Evolutionary conservation across 2,113 vertebrate genomes (phyloP).

Genomic region (Trichomycterus rosablanca): DNA sequence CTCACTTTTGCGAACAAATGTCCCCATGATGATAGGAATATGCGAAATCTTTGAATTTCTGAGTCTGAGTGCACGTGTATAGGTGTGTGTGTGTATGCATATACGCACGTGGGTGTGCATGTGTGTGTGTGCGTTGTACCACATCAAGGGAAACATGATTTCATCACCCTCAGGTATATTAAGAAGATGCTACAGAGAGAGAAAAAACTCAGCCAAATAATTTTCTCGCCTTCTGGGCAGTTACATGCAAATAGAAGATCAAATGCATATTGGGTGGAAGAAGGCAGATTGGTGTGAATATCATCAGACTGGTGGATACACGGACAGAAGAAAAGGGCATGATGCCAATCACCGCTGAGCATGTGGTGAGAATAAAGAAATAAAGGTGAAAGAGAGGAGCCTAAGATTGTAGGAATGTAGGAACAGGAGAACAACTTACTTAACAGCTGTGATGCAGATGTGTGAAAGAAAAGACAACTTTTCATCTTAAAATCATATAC

Average conservation of each 20-base stretch:
- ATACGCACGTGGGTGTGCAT: neutral
- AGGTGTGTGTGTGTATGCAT: slow-evolving; percentile 23
- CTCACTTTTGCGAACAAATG: too few species aligned
- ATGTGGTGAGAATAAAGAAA: slow-evolving; percentile 9
- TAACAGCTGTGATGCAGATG: neutral
- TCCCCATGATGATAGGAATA: neutral
- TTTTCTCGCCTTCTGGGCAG: slow-evolving; percentile 65
- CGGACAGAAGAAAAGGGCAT: slow-evolving; percentile 57
- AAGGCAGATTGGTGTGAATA: slow-evolving; percentile 66
- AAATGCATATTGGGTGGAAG: slow-evolving; percentile 70
- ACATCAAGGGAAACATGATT: slow-evolving; percentile 21
- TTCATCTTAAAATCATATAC: too few species aligned
- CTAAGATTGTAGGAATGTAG: too few species aligned
- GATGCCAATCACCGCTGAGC: slow-evolving; percentile 46
- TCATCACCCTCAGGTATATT: slow-evolving; percentile 40
- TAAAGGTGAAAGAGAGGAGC: slow-evolving; percentile 6
- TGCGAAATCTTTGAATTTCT: neutral
- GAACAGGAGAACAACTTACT: neutral
- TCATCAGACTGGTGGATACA: slow-evolving; percentile 61
- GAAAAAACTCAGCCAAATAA: slow-evolving; percentile 75
- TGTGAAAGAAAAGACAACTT: slow-evolving; percentile 7
- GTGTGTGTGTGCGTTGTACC: slow-evolving; percentile 17
- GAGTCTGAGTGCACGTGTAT: neutral
- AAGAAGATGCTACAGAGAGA: slow-evolving; percentile 47
- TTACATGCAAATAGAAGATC: slow-evolving; percentile 77